Base-by-base conservation (phyloP, 2,797 vertebrate genomes). In the Peromyscus eremicus region DNA sequence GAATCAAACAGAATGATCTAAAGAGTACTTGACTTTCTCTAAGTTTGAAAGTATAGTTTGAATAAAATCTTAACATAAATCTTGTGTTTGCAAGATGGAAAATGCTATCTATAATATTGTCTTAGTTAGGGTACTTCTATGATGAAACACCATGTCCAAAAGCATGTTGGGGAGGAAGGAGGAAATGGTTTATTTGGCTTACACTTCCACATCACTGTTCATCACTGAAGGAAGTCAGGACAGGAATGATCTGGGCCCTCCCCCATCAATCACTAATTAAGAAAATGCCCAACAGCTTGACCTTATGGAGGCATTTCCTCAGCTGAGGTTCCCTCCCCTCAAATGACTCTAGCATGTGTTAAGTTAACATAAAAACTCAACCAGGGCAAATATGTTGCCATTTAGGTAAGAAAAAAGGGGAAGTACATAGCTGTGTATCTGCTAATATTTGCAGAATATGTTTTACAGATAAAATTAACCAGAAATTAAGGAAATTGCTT, bases 1-100 rank as follows among this genome's bases (percentile, higher is more conserved):
- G 12, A 49, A 91, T 27, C 80, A 25, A 96, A 84, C 10, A 79
- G 82, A 95, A 82, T 32, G 37, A 57, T 49, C 46, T 80, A 70
- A 87, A 91, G 29, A 86, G 43, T n/a, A 66, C 37, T 89, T 89
- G 89, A 29, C 13, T 60, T 81, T 57, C 49, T 13, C 52, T 82
- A 37, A 60, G 23, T 82, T 57, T 82, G 40, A 62, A 62, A 82
- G 13, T 25, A 37, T 37, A 23, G 52, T 55, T 80, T 80, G n/a
- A 82, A 60, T 64, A 64, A n/a, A 43, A 57, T 79, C 76, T 80
- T 57, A 40, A n/a, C 55, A 32, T 43, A 62, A 40, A 43, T 83
- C n/a, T 62, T 79, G 76, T 80, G 49, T 80, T 83, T 64, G 37
- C 14, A 64, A 43, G 37, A 83, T 32, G 14, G n/a, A 40, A 60